Evolutionary conservation across 1,140 invertebrate species (phyloP), one percentile per base, ranked within the genome.

Genomic region (Zaprionus ghesquierei): DNA sequence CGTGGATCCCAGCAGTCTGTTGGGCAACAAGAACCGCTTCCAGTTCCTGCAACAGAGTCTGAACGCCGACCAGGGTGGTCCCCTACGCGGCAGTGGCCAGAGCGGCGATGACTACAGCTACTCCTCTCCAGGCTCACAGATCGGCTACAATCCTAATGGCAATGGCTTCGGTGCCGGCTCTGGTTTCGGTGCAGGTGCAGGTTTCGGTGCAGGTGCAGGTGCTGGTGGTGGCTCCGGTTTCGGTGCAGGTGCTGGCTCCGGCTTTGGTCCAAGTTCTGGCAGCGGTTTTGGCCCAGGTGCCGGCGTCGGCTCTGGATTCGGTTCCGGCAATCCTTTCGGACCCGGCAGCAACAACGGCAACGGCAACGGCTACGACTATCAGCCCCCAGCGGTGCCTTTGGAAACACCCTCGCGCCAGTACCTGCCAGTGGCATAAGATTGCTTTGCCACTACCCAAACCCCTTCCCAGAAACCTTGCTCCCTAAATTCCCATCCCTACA

Each of bases 91-190:
- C 70, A 90, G 87, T 35, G 87, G 84, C 13, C 90, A 90, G 69
- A 91, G 82, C 31, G 87, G 90, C 20, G 90, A 91, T 31, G 90
- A 91, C 35, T 91, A 89, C 44, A 91, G 84, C 68, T 91, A 90
- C 65, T 38, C 69, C 10, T 46, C 70, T 41, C 60, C 66, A 1
- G 62, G 64, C 20, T 15, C 61, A n/a, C 61, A 63, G 50, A 2
- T 44, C 2, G 60, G 54, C 2, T 29, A 46, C 50, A 61, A 65
- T 31, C 59, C 41, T 18, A 66, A 61, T 49, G 49, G 56, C 54
- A 23, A 50, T 38, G 65, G 55, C 38, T 41, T 31, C 20, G 58
- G 56, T 20, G 3, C 25, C 13, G 55, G 35, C n/a, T 3, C 22
- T 1, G 56, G 33, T 33, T 60, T n/a, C 10, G 38, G 12, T 29